Base-by-base conservation (phyloP, 2,113 vertebrate genomes). In the Scytalopus superciliaris region DNA sequence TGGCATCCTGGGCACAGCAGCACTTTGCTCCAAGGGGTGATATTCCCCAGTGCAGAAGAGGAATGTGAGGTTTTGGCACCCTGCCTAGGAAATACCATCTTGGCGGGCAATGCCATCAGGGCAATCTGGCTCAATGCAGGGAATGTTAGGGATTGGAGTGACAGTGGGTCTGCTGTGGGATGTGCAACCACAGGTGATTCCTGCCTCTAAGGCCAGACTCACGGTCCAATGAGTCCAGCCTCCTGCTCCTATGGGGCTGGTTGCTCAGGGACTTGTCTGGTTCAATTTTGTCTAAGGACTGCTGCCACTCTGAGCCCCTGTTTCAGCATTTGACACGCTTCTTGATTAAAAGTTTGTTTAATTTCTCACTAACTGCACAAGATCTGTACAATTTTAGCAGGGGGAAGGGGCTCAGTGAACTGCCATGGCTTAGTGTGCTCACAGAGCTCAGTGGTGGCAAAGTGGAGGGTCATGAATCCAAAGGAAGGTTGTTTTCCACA, bases 61-160 rank as follows among this genome's bases (percentile, higher is more conserved):
- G 42, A 4, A 7, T 69, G 69, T 17, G 30, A 66, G 45, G 63
- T 31, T 73, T 87, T 68, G 53, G 35, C 45, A 66, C 31, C 31
- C 37, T 63, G 4, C 22, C 39, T 28, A 55, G 70, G 55, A 63
- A 45, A 28, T 53, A n/a, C 7, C 53, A 45, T 12, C 19, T 6
- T 11, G 45, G 44, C 52, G 39, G 60, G 60, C 56, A 84, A 14
- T 22, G 70, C 63, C 21, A 16, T 39, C 4, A 7, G 62, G 27
- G 12, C 30, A 76, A n/a, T 5, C 44, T 4, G 1, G 47, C 33
- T 77, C 53, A 21, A 0, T 0, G 6, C n/a, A 45, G 14, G 37
- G 11, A 7, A 8, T 8, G 30, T 39, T 42, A 22, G 12, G 24
- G 49, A 22, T 0, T 44, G 30, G 57, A 84, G 25, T 84, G 37